phyloP scores from a whole-genome alignment of 2,113 vertebrate species.

The Pogonocichla stellata region DNA sequence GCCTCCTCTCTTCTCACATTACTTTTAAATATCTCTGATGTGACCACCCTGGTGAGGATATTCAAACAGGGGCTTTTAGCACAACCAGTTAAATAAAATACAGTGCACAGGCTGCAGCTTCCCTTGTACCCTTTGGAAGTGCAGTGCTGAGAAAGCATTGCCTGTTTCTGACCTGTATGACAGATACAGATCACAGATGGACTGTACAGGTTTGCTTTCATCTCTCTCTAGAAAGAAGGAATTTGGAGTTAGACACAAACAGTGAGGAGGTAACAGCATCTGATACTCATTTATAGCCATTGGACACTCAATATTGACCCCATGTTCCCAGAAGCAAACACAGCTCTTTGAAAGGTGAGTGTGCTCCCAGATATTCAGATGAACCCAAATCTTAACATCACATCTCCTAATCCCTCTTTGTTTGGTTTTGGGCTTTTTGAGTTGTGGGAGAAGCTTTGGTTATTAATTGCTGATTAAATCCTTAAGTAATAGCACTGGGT shows the following conservation, averaged over 20 bases:
- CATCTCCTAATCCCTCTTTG: conserved; percentile 12
- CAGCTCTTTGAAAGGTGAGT: background rate
- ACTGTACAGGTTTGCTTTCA: background rate
- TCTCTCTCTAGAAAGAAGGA: background rate
- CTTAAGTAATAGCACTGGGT: background rate
- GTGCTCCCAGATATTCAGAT: background rate
- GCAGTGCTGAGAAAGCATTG: background rate
- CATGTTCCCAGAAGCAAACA: background rate
- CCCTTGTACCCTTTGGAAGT: background rate
- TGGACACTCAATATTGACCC: background rate
- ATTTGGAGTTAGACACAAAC: background rate
- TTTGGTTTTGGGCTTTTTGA: background rate
- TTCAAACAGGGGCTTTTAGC: background rate
- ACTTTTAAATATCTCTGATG: background rate
- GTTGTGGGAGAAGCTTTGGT: background rate
- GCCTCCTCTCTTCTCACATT: background rate
- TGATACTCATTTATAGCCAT: background rate
- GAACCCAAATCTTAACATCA: background rate
- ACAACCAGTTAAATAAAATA: background rate
- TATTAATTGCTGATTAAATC: conserved; percentile 23
- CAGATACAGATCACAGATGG: background rate
- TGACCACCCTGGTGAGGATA: background rate
- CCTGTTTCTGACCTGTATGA: background rate
- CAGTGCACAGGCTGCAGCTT: background rate
- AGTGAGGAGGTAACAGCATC: background rate